phyloP scores from a whole-genome alignment of 2,113 vertebrate species.

The Brachypodius melanocephalos region DNA sequence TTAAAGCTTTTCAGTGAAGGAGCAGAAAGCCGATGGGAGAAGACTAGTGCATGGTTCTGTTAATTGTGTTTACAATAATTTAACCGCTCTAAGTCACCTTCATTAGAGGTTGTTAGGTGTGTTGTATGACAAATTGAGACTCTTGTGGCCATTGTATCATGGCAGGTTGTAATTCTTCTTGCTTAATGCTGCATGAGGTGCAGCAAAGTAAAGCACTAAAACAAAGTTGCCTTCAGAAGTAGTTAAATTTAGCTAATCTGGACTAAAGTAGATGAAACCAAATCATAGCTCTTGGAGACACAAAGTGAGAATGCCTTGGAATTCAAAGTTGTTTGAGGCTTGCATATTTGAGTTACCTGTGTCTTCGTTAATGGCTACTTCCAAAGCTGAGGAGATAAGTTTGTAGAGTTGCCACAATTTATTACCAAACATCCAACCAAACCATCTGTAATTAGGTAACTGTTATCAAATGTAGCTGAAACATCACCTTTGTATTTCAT shows the following conservation, averaged over 20 bases:
- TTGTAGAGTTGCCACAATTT: neutral
- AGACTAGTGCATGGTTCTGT: neutral
- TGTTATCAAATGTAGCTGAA: neutral
- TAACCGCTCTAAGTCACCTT: neutral
- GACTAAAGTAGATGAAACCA: neutral
- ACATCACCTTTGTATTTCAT: neutral
- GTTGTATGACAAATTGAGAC: neutral
- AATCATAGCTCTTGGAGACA: neutral
- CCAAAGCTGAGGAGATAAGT: neutral
- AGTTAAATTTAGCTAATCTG: neutral
- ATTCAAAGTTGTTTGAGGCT: neutral
- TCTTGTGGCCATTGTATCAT: neutral
- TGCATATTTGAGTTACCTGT: neutral
- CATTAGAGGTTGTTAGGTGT: neutral
- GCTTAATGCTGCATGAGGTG: neutral
- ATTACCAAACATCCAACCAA: neutral
- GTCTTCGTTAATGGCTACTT: neutral
- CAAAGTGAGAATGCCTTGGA: neutral
- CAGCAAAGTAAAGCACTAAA: neutral
- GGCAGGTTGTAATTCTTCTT: neutral
- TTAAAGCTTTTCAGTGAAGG: neutral
- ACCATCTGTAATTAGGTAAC: neutral
- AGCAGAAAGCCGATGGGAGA: neutral
- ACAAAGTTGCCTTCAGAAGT: neutral
- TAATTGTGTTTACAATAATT: neutral